Base-by-base conservation (phyloP, 2,113 vertebrate genomes). In the Xyrauchen texanus region DNA sequence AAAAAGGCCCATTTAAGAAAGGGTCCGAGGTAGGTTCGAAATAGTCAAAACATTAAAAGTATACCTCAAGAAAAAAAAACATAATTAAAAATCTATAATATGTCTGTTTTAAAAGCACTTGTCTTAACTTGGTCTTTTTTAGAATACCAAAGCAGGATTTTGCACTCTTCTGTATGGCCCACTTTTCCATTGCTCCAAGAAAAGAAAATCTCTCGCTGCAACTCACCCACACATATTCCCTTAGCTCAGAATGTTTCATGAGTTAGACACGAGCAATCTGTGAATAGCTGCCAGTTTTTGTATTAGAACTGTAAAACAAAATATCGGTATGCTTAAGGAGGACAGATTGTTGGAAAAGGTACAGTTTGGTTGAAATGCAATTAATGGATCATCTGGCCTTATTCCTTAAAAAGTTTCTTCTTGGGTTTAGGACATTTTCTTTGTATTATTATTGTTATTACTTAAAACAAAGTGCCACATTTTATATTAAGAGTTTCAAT, bases 151-250 rank as follows among this genome's bases (percentile, higher is more conserved):
- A 78, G 76, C 42, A 21, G 68, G 55, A 78, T 71, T 78, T 66
- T 60, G 44, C 44, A 60, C 44, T 66, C 49, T 53, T 63, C 45
- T 15, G 58, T 55, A 21, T 82, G 81, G 69, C 69, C 70, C 70
- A 78, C 69, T 79, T 82, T 78, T 57, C 63, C 53, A 47, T 67
- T n/a, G 57, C 64, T 78, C 53, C 49, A 68, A 71, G 68, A 73
- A 82, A 78, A 71, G 69, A 62, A 74, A 78, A 78, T 78, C 52
- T 75, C 80, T 71, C 68, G 60, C 75, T 66, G 63, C 53, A 51
- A 46, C 21, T 80, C 70, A n/a, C 79, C 71, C 71, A 78, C 77
- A 64, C 77, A 78, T 61, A 75, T 69, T 63, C 70, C 60, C 76
- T 78, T 73, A 51, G 47, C 61, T 77, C 47, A 72, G 64, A 70